These are phyloP conservation scores for Temnothorax rugatulus DNA, from an alignment of 2,888 invertebrate species.

Conservation along the genomic window DNA sequence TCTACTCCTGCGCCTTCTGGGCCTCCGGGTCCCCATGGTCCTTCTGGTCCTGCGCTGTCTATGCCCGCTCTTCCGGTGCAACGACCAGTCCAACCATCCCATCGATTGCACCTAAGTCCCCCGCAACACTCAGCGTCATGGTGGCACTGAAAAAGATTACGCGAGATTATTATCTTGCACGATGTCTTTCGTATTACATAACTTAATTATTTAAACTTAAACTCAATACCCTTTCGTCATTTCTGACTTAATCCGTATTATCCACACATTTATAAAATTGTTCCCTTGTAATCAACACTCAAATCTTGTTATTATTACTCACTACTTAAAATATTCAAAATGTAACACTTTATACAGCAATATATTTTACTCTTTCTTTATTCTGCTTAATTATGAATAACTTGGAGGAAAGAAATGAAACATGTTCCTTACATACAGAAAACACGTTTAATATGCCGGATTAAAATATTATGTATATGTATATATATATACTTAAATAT, in stretches of 20 bases:
- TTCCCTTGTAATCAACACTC: not conserved
- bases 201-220: not conserved
- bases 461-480: no score
- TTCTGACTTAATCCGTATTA: not conserved
- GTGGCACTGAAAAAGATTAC: constrained; percentile 67
- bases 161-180: not conserved
- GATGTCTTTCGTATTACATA: not conserved
- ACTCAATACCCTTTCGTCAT: not conserved
- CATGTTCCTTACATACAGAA: not conserved
- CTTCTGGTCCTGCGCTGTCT: no score
- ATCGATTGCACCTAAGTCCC: constrained; percentile 67
- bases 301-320: not conserved
- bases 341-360: not conserved
- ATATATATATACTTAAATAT: not conserved
- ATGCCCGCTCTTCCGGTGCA: constrained; percentile 61
- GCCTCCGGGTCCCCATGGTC: not conserved
- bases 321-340: not conserved
- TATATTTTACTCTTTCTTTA: not conserved
- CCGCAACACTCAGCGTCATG: constrained; percentile 63
- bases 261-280: constrained; percentile 7
- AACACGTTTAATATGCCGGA: not conserved
- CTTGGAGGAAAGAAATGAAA: not conserved
- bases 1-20: no score
- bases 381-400: not conserved
- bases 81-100: constrained; percentile 64